These are phyloP conservation scores for Corvus hawaiiensis DNA, from an alignment of 2,113 vertebrate species.

Conservation along the genomic window DNA sequence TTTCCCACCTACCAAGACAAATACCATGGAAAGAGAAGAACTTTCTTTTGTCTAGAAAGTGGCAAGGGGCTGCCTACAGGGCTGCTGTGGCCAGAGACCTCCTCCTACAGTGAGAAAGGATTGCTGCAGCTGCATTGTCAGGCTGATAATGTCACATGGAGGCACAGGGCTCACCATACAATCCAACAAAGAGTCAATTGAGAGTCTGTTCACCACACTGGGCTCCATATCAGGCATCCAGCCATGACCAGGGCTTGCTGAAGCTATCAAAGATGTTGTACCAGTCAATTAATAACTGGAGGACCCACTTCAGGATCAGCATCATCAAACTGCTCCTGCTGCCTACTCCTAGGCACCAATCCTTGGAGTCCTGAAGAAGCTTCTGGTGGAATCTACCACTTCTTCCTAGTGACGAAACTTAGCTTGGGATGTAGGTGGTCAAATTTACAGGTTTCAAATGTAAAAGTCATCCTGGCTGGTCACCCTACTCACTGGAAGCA, in stretches of 20 bases:
- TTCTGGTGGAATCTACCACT: neutral
- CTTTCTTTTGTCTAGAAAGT: neutral
- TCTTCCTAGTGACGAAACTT: neutral
- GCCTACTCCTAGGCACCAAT: neutral
- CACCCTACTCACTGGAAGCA: neutral
- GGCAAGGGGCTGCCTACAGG: neutral
- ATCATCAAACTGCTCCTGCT: neutral
- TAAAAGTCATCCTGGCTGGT: neutral
- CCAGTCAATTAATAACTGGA: neutral
- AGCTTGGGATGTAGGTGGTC: neutral
- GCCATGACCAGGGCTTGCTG: neutral
- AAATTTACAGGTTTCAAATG: neutral
- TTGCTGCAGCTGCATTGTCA: neutral
- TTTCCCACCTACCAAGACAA: conserved; percentile 12
- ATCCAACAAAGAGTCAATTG: neutral
- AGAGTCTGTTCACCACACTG: neutral
- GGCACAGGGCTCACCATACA: neutral
- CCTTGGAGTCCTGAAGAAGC: neutral
- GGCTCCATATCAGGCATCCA: neutral
- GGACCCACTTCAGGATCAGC: neutral
- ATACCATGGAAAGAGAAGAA: neutral
- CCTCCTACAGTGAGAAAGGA: neutral
- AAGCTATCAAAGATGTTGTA: neutral
- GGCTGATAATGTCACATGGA: neutral
- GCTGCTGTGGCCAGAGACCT: neutral